Base-by-base conservation (phyloP, 1,140 invertebrate species). In the Zaprionus taronus region DNA sequence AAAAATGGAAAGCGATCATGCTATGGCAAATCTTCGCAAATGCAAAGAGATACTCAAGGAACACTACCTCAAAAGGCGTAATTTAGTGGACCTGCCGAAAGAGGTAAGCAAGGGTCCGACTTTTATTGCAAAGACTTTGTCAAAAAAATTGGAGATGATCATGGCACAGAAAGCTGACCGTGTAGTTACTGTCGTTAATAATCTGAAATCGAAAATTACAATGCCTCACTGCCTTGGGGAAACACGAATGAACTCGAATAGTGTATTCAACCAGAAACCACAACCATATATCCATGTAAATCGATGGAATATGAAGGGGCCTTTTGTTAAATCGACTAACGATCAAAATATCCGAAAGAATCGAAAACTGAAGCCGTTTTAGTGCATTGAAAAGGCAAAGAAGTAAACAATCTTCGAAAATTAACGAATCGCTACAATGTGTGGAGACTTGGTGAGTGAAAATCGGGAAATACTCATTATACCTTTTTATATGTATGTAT, bases 41-140 rank as follows among this genome's bases (percentile, higher is more conserved):
- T 67, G 66, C 28, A 75, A 74, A 9, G 63, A 74, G 2, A 56
- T 65, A 20, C 38, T 80, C 1, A 70, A 49, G 24, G 64, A 72
- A 11, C 76, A 78, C n/a, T 74, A 58, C 51, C 36, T 66, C 4
- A 61, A 60, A 7, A 49, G 38, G 4, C 75, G 65, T 0, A 14
- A 34, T 4, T 2, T 26, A 20, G 53, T 22, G 31, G 31, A 34
- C 9, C 9, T 11, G 3, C 31, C 31, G 9, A 9, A 34, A 34
- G 31, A 34, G 9, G 31, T 1, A n/a, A 6, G 3, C 17, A n/a
- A 24, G 26, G 14, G 14, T 4, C 64, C 64, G 1, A 44, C 15
- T 31, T 7, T 26, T 71, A 4, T 34, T 9, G 9, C 31, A 34
- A 34, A 11, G 31, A 34, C 9, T 34, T 34, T 34, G 2, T 60